phyloP scores from a whole-genome alignment of 2,113 vertebrate species.

The Synchiropus splendidus region DNA sequence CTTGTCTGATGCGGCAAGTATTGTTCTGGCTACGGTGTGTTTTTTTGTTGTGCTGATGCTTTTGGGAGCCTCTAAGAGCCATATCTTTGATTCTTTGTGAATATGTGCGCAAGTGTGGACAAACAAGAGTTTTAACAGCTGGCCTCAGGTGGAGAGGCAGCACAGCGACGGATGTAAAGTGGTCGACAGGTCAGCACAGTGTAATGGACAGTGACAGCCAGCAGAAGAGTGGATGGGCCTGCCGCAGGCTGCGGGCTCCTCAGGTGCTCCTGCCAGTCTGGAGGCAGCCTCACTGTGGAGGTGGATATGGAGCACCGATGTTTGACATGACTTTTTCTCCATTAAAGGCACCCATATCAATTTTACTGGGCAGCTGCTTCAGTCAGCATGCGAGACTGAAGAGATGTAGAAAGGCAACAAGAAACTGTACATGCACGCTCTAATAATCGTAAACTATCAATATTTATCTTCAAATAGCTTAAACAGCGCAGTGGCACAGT shows the following conservation, averaged over 20 bases:
- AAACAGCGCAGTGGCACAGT: no score
- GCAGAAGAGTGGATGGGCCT: slow-evolving; percentile 37
- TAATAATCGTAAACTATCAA: no score
- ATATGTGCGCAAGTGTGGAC: slow-evolving; percentile 9
- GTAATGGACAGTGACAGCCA: slow-evolving; percentile 51
- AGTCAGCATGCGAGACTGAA: no score
- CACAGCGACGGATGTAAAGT: slow-evolving; percentile 38
- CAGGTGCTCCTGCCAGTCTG: slow-evolving; percentile 24
- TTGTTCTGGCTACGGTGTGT: slow-evolving; percentile 30
- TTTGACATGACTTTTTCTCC: no score
- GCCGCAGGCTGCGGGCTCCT: slow-evolving; percentile 37
- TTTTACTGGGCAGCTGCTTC: no score
- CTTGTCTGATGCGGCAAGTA: slow-evolving; percentile 33
- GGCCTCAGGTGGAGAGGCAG: slow-evolving; percentile 33
- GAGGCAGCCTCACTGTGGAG: no score
- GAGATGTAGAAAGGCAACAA: no score
- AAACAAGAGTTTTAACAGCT: slow-evolving; percentile 20
- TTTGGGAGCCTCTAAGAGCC: no score
- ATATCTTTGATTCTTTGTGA: slow-evolving; percentile 12
- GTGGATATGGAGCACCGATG: no score
- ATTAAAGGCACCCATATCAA: no score
- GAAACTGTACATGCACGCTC: no score
- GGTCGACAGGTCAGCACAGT: slow-evolving; percentile 17
- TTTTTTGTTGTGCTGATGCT: neutral
- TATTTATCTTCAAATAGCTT: no score